These are phyloP conservation scores for Sinotaia quadrata DNA, from an alignment of 2,888 invertebrate species.

Conservation along the genomic window DNA sequence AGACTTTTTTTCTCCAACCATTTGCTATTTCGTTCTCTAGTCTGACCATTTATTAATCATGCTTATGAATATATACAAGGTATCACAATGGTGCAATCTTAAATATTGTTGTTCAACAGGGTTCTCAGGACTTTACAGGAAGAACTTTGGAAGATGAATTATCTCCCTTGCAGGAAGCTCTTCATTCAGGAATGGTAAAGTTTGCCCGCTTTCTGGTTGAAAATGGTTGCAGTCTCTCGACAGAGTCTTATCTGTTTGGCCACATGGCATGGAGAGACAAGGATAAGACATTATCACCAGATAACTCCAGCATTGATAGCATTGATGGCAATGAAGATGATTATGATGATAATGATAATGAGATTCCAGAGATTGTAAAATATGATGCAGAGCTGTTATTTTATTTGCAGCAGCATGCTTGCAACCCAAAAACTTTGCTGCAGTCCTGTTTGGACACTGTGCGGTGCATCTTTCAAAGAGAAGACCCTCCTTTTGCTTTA, in stretches of 20 bases:
- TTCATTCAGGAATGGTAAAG: constrained; percentile 29
- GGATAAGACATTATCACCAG: background rate
- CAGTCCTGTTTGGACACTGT: constrained; percentile 19
- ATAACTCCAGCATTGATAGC: background rate
- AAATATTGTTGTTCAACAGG: background rate
- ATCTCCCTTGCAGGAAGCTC: constrained; percentile 39
- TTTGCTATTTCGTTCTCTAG: no score
- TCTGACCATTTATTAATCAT: no score
- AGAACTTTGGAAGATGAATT: constrained; percentile 17
- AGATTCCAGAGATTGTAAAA: background rate
- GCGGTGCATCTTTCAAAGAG: constrained; percentile 4
- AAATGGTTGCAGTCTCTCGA: constrained; percentile 22
- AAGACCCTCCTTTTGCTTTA: constrained; percentile 9
- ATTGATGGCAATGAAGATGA: background rate
- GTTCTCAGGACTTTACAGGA: background rate
- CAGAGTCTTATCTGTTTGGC: constrained; percentile 21
- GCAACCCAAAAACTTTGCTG: constrained; percentile 8
- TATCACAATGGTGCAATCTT: no score
- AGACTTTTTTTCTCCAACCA: background rate
- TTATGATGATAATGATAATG: background rate
- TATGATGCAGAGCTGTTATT: background rate
- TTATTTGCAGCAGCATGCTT: background rate
- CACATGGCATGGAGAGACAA: background rate
- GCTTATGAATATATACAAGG: no score
- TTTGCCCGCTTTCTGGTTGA: constrained; percentile 27